Conservation (phyloP, 2,113 vertebrate species). For the Struthidea cinerea region DNA sequence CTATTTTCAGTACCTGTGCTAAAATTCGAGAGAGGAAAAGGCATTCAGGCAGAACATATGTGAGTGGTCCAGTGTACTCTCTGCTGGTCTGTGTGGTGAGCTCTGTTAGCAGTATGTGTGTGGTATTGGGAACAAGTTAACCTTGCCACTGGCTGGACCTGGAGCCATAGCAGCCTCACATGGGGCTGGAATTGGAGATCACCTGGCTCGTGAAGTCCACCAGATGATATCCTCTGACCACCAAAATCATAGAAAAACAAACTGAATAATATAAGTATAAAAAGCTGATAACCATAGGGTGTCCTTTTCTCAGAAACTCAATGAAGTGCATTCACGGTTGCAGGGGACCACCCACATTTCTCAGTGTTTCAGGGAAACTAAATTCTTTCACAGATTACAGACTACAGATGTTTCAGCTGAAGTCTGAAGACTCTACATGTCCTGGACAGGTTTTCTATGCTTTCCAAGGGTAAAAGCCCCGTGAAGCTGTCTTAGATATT, state of each 20-base stretch:
- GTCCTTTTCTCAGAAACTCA: not conserved
- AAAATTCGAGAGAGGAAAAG: not conserved
- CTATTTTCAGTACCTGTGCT: not conserved
- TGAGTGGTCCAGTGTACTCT: not conserved
- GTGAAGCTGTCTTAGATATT: not conserved
- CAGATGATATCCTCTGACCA: not conserved
- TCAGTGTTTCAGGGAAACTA: not conserved
- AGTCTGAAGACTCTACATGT: not conserved
- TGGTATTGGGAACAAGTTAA: not conserved
- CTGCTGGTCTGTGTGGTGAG: not conserved
- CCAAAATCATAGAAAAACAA: not conserved
- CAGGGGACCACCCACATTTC: not conserved
- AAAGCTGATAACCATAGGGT: not conserved
- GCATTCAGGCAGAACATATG: not conserved
- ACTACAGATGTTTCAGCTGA: not conserved
- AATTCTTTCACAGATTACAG: not conserved
- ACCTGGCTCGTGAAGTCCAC: not conserved
- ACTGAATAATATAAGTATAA: not conserved
- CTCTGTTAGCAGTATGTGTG: not conserved
- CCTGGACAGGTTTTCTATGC: not conserved
- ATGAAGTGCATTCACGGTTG: accelerated
- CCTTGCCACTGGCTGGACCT: not conserved
- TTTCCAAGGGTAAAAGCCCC: not conserved
- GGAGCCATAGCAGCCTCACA: not conserved
- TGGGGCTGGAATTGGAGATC: not conserved